Base-by-base conservation (phyloP, 2,797 vertebrate genomes). In the Melanotaenia nigrans region DNA sequence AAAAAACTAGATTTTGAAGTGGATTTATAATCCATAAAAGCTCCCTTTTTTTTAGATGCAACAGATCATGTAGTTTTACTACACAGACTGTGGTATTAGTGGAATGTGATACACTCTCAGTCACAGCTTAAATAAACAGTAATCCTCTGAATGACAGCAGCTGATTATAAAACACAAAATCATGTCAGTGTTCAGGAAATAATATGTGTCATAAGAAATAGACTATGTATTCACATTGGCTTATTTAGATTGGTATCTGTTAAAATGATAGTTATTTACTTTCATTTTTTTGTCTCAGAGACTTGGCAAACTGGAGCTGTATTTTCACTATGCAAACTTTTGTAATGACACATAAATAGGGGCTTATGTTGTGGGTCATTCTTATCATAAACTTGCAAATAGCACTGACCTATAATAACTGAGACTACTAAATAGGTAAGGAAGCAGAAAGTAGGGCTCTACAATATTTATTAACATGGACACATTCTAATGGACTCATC, bases 401-500 rank as follows among this genome's bases (percentile, higher is more conserved):
- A 7, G 1, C 32, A 14, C 56, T 75, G 68, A 82, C 73, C 64
- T 74, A 5, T 20, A 38, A 24, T 56, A n/a, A 66, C 45, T 68
- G 36, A 42, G 22, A 70, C 28, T 64, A 55, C 4, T 40, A 79
- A 71, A 72, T 22, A 71, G 70, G 47, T 79, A 57, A 78, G 59
- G 42, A 62, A 1, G 1, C 61, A 67, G 47, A 78, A 83, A 85
- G 55, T 67, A 58, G 72, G 51, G 11, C 68, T 71, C 63, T 87
- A 53, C 61, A 89, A 84, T 87, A 89, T 90, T 90, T 85, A 90
- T 87, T 16, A 77, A 28, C 24, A 71, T 60, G 65, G 72, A 81
- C 64, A 65, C 61, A 49, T 73, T 60, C 60, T 84, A 87, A 93
- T 86, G 85, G 86, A 83, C 49, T 90, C 84, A 87, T 91, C 3